phyloP scores from a whole-genome alignment of 2,888 invertebrate genomes.

The Diaperis boleti region DNA sequence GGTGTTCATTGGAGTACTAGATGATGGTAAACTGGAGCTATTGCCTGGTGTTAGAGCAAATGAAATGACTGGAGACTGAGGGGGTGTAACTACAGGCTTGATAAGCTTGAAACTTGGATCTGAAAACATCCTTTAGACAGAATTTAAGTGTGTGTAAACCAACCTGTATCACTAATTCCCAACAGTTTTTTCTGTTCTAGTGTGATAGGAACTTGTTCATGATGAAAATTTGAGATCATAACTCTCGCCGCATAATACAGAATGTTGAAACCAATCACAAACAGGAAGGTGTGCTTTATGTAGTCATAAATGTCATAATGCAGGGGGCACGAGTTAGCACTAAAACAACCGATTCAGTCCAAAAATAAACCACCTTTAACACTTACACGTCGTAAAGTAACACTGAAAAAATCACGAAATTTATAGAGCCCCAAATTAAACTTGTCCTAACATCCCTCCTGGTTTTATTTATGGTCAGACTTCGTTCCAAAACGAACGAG shows the following conservation, averaged over 20 bases:
- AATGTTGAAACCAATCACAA: conserved; percentile 67
- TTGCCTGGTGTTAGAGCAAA: conserved; percentile 25
- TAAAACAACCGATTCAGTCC: conserved; percentile 47
- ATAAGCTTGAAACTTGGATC: conserved; percentile 55
- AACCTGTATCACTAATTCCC: conserved; percentile 67
- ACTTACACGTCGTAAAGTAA: conserved; percentile 73
- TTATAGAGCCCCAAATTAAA: conserved; percentile 72
- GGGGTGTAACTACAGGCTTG: conserved; percentile 7
- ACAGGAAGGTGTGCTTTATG: conserved; percentile 65
- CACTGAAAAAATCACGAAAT: conserved; percentile 69
- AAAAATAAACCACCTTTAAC: not conserved
- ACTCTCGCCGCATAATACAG: conserved; percentile 69
- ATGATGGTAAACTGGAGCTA: conserved; percentile 34
- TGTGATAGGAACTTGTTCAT: conserved; percentile 67
- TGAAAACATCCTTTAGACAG: conserved; percentile 40
- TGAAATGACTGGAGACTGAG: conserved; percentile 45
- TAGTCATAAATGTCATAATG: conserved; percentile 65
- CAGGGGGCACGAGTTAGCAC: conserved; percentile 66
- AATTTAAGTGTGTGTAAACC: conserved; percentile 11
- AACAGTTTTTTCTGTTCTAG: conserved; percentile 69
- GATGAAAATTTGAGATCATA: conserved; percentile 63
- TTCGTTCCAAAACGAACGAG: conserved; percentile 69
- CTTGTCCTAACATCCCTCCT: conserved; percentile 68
- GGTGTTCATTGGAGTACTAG: conserved; percentile 60
- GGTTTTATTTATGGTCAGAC: conserved; percentile 69